Base-by-base conservation (phyloP, 2,113 vertebrate species). In the Phrynocephalus versicolor region DNA sequence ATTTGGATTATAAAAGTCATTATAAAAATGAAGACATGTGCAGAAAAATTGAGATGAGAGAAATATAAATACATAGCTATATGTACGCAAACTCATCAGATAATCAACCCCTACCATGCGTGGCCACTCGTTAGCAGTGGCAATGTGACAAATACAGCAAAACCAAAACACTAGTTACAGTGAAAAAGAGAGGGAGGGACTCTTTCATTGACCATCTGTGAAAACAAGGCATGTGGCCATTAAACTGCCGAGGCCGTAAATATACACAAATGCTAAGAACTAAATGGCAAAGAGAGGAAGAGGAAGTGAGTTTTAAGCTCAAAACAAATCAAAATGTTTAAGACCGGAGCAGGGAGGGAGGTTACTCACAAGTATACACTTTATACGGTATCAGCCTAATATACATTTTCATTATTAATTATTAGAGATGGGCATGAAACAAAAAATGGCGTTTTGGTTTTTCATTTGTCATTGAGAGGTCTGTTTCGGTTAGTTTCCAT, bases 181-280 rank as follows among this genome's bases (percentile, higher is more conserved):
- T 92, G 85, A 90, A 83, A 87, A 75, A 90, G 86, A 91, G 84
- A 86, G 94, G 93, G 93, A 92, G 94, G 89, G 93, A 91, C 87
- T 93, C 95, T 96, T 96, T 94, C 92, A 94, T 92, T 97, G 96
- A 95, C 96, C 96, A 97, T 97, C 96, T 97, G 96, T 95, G 96
- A 96, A 96, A 97, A 96, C 92, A 95, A 96, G 95, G 95, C 96
- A 96, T 95, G 95, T 94, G 92, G 95, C 95, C 96, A 96, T 96
- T 95, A 95, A 96, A 96, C 10, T 95, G 95, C 95, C 95, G 95
- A 94, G 96, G 96, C 94, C 96, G 95, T 96, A 96, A 97, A 97
- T 96, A 96, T 88, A 96, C 92, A 94, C 93, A 95, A 94, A 95
- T 93, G 95, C 93, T 94, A 94, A 87, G 95, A 95, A 96, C 94